Conservation (phyloP, 1,140 invertebrate species). For the Diabrotica undecimpunctata region DNA sequence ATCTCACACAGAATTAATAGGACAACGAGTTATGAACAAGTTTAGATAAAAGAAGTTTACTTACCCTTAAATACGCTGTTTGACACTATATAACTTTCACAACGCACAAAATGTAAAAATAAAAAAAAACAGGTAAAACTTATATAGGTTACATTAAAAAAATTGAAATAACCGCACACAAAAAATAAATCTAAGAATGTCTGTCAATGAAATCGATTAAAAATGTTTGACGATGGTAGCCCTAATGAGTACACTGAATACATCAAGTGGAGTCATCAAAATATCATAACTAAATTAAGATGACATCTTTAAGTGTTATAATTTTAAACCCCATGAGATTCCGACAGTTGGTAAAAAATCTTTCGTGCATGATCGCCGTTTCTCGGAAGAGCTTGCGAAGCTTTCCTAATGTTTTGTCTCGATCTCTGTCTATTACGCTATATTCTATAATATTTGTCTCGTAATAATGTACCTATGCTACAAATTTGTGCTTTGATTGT, state of each 20-base stretch:
- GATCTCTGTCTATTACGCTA: too few species aligned
- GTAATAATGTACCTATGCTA: too few species aligned
- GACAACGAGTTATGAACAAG: too few species aligned
- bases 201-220: background rate
- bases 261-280: slow-evolving; percentile 28
- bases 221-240: background rate
- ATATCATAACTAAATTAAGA: slow-evolving; percentile 32
- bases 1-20: too few species aligned
- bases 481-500: too few species aligned
- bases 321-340: slow-evolving; percentile 28
- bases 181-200: background rate
- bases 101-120: too few species aligned
- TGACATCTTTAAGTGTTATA: slow-evolving; percentile 32
- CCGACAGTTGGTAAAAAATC: slow-evolving; percentile 21
- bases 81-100: too few species aligned
- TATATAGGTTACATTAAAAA: too few species aligned
- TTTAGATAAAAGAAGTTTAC: too few species aligned
- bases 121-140: too few species aligned
- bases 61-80: too few species aligned
- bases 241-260: background rate
- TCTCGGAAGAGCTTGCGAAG: slow-evolving; percentile 8
- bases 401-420: background rate
- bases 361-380: slow-evolving; percentile 20
- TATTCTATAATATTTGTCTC: too few species aligned
- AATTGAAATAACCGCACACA: background rate